These are phyloP conservation scores for Andrena dorsata DNA, from an alignment of 2,888 invertebrate genomes.

Conservation along the genomic window DNA sequence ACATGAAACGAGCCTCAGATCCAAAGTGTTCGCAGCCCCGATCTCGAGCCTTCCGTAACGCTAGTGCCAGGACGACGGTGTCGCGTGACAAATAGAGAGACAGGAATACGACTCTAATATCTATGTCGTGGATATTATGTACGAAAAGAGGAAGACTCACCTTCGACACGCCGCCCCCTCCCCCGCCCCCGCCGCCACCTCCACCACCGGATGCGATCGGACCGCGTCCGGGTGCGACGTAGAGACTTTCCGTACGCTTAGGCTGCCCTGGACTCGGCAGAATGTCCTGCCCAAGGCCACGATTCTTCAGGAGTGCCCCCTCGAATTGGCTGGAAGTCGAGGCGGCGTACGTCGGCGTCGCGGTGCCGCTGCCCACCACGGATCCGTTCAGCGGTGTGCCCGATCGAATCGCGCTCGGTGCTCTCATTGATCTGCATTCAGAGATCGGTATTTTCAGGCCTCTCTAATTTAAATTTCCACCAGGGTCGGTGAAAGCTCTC, in stretches of 20 bases:
- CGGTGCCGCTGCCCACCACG: constrained; percentile 86
- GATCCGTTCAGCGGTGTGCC: constrained; percentile 83
- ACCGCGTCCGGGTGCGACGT: constrained; percentile 87
- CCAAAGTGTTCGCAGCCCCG: constrained; percentile 23
- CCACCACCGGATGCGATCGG: constrained; percentile 71
- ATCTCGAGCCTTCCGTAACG: constrained; percentile 31
- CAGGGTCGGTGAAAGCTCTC: neutral
- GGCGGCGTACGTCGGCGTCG: constrained; percentile 86
- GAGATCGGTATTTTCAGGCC: neutral
- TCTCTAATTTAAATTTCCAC: neutral
- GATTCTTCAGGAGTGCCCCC: constrained; percentile 92
- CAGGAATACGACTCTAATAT: constrained; percentile 39
- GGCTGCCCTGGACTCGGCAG: constrained; percentile 95
- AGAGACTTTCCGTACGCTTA: constrained; percentile 96
- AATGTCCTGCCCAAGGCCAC: constrained; percentile 94
- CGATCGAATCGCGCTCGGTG: constrained; percentile 85
- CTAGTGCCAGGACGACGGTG: constrained; percentile 50
- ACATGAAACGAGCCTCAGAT: constrained; percentile 9
- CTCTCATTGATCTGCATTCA: constrained; percentile 85
- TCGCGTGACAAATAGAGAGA: constrained; percentile 43
- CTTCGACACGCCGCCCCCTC: constrained; percentile 77
- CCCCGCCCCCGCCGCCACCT: constrained; percentile 73
- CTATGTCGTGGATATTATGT: constrained; percentile 32
- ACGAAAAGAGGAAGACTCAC: constrained; percentile 71
- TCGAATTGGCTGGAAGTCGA: constrained; percentile 89